Evolutionary conservation across 2,113 vertebrate species (phyloP).

Genomic region (Manacus vitellinus): DNA sequence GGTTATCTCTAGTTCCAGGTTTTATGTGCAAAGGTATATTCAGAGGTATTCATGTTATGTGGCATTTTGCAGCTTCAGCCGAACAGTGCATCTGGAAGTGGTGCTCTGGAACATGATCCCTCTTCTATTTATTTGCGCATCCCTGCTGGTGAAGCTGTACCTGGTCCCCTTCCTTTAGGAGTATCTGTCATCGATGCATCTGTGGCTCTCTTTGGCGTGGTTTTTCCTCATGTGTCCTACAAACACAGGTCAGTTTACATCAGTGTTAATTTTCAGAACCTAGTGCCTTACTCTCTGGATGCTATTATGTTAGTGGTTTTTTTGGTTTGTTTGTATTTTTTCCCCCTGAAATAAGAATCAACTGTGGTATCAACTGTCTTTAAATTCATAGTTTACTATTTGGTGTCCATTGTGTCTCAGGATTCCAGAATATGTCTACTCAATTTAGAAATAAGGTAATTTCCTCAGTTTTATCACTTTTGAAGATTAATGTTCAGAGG

Average conservation of each 20-base stretch:
- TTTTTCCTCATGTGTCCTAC: constrained; percentile 97
- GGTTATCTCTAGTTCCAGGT: neutral
- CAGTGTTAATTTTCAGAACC: neutral
- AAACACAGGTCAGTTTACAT: constrained; percentile 89
- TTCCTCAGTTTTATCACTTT: neutral
- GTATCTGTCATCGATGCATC: constrained; percentile 98
- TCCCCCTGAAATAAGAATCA: neutral
- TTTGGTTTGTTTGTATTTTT: neutral
- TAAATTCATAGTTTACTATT: neutral
- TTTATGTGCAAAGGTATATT: neutral
- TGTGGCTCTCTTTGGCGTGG: constrained; percentile 95
- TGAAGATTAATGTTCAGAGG: neutral
- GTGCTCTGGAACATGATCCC: constrained; percentile 95
- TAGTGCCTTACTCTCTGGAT: neutral
- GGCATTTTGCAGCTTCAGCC: constrained; percentile 87
- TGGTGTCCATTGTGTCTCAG: neutral
- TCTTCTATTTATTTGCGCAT: constrained; percentile 97
- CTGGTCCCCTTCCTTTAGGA: constrained; percentile 93
- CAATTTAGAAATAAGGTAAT: neutral
- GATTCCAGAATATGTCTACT: neutral
- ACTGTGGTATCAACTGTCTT: neutral
- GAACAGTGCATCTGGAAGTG: constrained; percentile 96
- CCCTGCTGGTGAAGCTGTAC: constrained; percentile 92
- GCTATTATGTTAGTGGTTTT: neutral
- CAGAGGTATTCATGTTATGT: neutral